Percentiles rank a stretch among this genome's conserved stretches.
phyloP scores from a whole-genome alignment of 2,113 vertebrate species.

The Philantomba maxwellii region DNA sequence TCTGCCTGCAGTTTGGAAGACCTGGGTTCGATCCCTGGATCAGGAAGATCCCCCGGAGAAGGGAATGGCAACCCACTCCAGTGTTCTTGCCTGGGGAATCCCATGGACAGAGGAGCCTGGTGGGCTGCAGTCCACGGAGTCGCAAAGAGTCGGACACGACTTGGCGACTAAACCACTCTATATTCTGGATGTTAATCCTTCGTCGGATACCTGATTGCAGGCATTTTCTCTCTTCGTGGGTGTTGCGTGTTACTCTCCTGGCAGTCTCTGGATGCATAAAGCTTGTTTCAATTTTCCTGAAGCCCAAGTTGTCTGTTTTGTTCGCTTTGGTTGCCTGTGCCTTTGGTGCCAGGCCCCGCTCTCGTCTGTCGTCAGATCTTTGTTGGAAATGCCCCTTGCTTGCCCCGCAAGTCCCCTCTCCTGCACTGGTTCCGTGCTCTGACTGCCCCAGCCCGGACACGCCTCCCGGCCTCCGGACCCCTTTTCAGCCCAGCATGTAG shows the following conservation, averaged over 20 bases:
- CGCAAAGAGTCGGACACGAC: fast-evolving
- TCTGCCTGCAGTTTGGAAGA: background rate
- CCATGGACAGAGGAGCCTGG: background rate
- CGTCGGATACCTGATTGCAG: background rate
- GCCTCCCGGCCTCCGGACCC: background rate
- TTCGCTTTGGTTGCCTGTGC: background rate
- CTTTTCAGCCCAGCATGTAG: fast-evolving
- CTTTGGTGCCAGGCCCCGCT: background rate
- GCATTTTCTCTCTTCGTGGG: background rate
- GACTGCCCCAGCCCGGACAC: background rate
- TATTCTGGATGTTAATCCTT: background rate
- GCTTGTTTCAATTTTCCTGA: background rate
- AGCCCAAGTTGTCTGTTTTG: background rate
- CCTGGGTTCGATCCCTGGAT: background rate
- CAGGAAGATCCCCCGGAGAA: background rate
- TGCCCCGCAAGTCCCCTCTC: background rate
- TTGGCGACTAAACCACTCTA: background rate
- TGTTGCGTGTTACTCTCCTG: background rate
- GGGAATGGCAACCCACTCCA: background rate
- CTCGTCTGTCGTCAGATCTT: background rate
- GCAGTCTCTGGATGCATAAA: background rate
- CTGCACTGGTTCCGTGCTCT: background rate
- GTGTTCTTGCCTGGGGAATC: background rate
- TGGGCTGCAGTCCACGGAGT: background rate
- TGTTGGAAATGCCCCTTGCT: background rate